Conservation (phyloP, 2,797 vertebrate genomes). For the Artibeus lituratus region DNA sequence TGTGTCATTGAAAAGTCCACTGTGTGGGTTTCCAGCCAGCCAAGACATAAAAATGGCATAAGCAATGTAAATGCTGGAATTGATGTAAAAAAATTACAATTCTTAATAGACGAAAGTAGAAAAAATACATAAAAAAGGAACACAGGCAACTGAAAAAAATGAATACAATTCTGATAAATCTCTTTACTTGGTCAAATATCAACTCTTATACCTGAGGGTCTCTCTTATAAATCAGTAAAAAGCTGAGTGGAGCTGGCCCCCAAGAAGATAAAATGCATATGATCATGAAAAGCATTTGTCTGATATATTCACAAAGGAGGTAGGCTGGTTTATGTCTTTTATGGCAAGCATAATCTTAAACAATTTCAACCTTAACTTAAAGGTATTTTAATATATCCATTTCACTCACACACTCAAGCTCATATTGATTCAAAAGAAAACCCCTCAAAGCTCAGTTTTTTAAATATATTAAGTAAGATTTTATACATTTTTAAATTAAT, state of each 20-base stretch:
- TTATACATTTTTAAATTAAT: slow-evolving; percentile 46
- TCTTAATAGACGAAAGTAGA: slow-evolving; percentile 7
- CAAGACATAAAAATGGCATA: slow-evolving; percentile 19
- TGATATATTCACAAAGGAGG: slow-evolving; percentile 35
- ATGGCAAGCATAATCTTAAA: slow-evolving; percentile 35
- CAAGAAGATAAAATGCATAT: background rate
- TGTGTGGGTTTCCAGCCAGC: slow-evolving; percentile 15
- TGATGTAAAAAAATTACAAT: slow-evolving; percentile 38
- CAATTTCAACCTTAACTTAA: slow-evolving; percentile 37
- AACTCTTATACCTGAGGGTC: background rate
- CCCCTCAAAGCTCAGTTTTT: background rate
- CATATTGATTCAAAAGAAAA: slow-evolving; percentile 35
- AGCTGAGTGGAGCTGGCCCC: background rate
- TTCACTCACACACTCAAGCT: slow-evolving; percentile 33
- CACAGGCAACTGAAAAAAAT: background rate
- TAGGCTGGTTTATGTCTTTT: slow-evolving; percentile 5
- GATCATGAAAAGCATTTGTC: background rate
- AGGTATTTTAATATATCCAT: slow-evolving; percentile 37
- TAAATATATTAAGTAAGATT: slow-evolving; percentile 34
- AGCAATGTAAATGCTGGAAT: background rate
- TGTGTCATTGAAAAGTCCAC: slow-evolving; percentile 62
- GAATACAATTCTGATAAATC: background rate
- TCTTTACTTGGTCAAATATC: slow-evolving; percentile 14
- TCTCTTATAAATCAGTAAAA: slow-evolving; percentile 33
- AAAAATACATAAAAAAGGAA: background rate